Evolutionary conservation across 2,113 vertebrate species (phyloP).

Genomic region (Pluvialis apricaria): DNA sequence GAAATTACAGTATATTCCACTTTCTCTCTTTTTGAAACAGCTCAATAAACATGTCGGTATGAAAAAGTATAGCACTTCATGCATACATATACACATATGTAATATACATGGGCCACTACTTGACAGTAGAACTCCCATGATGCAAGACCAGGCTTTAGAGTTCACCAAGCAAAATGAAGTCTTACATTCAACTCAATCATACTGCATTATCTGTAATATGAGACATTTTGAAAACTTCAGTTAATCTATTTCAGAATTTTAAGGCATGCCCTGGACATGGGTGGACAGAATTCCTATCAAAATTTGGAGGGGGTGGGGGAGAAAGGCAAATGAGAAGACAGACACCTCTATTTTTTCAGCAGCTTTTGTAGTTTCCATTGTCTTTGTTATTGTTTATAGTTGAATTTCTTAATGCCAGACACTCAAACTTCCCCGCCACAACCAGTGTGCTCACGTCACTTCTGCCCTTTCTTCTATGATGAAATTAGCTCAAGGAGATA

Average conservation of each 20-base stretch:
- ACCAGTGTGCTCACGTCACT: not conserved
- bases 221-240: not conserved
- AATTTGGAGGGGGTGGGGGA: rapidly evolving
- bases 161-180: not conserved
- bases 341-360: not conserved
- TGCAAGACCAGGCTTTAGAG: not conserved
- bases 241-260: not conserved
- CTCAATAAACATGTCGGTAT: not conserved
- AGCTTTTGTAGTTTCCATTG: not conserved
- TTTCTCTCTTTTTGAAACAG: not conserved
- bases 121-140: not conserved
- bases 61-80: not conserved
- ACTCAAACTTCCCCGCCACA: not conserved
- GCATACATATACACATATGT: not conserved
- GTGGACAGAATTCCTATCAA: not conserved
- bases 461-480: not conserved
- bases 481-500: not conserved
- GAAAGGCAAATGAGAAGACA: not conserved
- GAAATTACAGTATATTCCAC: not conserved
- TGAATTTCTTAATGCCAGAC: not conserved
- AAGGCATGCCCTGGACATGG: not conserved
- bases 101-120: not conserved
- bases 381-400: not conserved
- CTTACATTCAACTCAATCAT: not conserved
- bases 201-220: not conserved